These are phyloP conservation scores for Drosophila yooni DNA, from an alignment of 2,888 invertebrate species.

Conservation along the genomic window DNA sequence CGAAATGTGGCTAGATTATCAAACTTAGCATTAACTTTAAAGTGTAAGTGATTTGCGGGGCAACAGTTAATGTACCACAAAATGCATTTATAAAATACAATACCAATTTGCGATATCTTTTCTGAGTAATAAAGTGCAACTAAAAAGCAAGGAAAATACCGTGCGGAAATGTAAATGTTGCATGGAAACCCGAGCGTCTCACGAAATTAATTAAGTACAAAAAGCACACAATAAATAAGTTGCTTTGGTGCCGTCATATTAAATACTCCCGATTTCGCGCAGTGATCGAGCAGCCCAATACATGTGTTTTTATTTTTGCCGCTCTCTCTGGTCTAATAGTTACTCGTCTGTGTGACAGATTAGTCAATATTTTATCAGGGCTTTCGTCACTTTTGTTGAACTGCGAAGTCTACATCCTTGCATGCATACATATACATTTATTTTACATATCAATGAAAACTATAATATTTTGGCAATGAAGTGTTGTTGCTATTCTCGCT, in stretches of 20 bases:
- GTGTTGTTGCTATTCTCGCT: background rate
- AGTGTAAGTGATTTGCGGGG: background rate
- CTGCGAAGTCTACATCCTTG: background rate
- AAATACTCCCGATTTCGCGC: background rate
- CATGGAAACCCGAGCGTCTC: background rate
- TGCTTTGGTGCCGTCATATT: background rate
- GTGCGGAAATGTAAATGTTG: background rate
- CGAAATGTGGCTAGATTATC: background rate
- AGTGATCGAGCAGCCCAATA: background rate
- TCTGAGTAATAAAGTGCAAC: no score
- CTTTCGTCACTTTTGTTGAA: background rate
- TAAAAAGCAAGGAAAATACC: background rate
- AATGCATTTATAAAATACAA: background rate
- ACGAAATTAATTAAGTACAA: background rate
- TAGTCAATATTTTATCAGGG: constrained; percentile 4
- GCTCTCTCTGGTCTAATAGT: background rate
- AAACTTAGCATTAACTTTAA: background rate
- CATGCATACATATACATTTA: background rate
- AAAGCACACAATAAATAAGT: background rate
- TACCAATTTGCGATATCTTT: background rate
- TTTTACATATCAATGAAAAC: background rate
- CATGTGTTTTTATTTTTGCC: background rate
- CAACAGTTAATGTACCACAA: no score
- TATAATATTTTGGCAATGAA: background rate
- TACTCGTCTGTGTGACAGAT: background rate